Conservation (phyloP, 1,140 invertebrate genomes). For the Pteromalus puparum region DNA sequence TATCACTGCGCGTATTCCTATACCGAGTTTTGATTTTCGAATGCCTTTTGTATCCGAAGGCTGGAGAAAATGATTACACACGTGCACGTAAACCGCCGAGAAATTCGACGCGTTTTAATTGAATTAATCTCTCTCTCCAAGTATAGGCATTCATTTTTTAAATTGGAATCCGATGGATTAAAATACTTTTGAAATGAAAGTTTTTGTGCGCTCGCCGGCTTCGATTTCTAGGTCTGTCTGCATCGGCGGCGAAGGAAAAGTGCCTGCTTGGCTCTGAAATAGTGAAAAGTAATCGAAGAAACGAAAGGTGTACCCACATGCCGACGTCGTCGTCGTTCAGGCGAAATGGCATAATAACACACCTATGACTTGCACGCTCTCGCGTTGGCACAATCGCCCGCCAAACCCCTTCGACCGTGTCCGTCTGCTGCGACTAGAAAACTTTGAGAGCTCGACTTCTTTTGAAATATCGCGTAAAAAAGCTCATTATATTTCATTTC, state of each 20-base stretch:
- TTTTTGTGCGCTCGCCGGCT: not conserved
- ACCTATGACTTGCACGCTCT: not conserved
- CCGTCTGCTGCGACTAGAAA: not conserved
- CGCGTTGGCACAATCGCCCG: conserved; percentile 9
- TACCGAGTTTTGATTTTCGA: not conserved
- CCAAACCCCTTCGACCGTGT: conserved; percentile 2
- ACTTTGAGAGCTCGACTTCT: not conserved
- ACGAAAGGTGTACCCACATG: conserved; percentile 15
- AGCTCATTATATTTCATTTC: too few relatives aligned
- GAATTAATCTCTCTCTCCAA: not conserved
- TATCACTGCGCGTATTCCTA: not conserved
- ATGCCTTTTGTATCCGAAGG: not conserved
- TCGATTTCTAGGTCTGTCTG: not conserved
- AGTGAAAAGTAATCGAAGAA: conserved; percentile 43
- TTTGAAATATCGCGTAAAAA: too few relatives aligned
- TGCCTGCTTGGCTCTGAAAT: not conserved
- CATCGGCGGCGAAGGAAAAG: not conserved
- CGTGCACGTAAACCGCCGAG: not conserved
- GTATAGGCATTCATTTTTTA: not conserved
- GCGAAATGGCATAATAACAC: conserved; percentile 16
- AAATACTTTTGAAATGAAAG: conserved; percentile 22
- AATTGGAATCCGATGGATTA: not conserved
- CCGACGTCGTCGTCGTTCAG: not conserved
- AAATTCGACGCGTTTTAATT: conserved; percentile 23
- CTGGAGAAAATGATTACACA: not conserved